Conservation (phyloP, 2,888 invertebrate genomes). For the Lobophora halterata region DNA sequence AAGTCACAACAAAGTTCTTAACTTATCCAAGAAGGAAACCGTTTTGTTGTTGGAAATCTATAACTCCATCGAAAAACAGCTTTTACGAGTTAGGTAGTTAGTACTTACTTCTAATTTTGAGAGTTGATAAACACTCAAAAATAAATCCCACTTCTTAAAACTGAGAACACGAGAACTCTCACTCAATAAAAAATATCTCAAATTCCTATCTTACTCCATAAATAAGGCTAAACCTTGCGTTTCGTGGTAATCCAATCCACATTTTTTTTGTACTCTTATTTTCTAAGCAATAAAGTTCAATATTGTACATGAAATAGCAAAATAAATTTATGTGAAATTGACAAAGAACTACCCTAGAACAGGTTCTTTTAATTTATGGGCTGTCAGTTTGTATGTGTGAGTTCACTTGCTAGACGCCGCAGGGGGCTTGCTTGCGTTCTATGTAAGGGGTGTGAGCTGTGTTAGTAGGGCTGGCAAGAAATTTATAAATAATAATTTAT, state of each 20-base stretch:
- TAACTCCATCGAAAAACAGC: too few relatives aligned
- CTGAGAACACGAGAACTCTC: slow-evolving; percentile 14
- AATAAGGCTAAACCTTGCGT: slow-evolving; percentile 14
- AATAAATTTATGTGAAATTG: slow-evolving; percentile 31
- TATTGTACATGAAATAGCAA: slow-evolving; percentile 5
- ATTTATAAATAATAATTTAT: too few relatives aligned
- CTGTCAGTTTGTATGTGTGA: slow-evolving; percentile 55
- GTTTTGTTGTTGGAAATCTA: too few relatives aligned
- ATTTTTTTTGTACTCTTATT: background rate
- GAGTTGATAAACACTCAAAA: too few relatives aligned
- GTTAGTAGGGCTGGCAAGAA: slow-evolving; percentile 51
- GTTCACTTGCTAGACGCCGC: slow-evolving; percentile 62
- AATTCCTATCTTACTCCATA: slow-evolving; percentile 15
- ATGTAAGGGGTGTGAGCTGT: slow-evolving; percentile 63
- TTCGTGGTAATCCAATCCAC: slow-evolving; percentile 1
- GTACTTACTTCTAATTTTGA: too few relatives aligned
- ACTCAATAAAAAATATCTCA: slow-evolving; percentile 15
- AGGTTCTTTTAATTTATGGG: slow-evolving; percentile 75
- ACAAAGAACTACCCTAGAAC: slow-evolving; percentile 64
- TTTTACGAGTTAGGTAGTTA: too few relatives aligned
- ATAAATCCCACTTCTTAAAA: slow-evolving; percentile 16
- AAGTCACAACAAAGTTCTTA: too few relatives aligned
- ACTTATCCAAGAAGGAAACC: too few relatives aligned
- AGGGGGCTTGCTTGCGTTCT: slow-evolving; percentile 52
- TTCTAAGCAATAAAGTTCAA: slow-evolving; percentile 2